These are phyloP conservation scores for Pristionchus arcanus DNA, from an alignment of 2,888 invertebrate genomes.

Conservation along the genomic window DNA sequence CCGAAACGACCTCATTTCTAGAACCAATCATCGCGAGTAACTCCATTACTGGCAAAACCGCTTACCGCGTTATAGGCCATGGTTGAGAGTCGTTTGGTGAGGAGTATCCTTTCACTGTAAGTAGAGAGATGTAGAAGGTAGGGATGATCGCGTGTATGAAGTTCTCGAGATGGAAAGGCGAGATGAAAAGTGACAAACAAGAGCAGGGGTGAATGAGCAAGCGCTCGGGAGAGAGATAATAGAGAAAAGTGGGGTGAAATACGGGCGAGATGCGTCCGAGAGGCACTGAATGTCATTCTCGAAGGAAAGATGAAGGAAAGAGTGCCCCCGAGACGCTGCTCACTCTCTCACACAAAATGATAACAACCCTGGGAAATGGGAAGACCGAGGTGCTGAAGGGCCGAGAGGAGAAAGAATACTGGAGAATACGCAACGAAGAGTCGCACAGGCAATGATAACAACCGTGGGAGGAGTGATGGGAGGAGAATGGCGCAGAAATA, in stretches of 20 bases:
- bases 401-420: not conserved
- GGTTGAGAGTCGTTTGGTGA: conserved; percentile 18
- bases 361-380: conserved; percentile 9
- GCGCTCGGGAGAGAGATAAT: not conserved
- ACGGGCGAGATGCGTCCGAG: conserved; percentile 1
- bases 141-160: conserved; percentile 21
- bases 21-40: too few relatives aligned
- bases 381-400: not conserved
- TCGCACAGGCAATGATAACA: not conserved
- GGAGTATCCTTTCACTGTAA: conserved; percentile 27
- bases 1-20: too few relatives aligned
- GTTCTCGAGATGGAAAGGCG: conserved; percentile 7
- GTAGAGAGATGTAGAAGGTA: not conserved
- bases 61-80: conserved; percentile 48
- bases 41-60: not conserved
- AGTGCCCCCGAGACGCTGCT: not conserved
- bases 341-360: conserved; percentile 32
- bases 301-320: not conserved
- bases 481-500: not conserved
- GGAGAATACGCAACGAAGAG: not conserved
- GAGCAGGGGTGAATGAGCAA: not conserved
- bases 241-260: conserved; percentile 12
- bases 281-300: not conserved
- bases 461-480: not conserved
- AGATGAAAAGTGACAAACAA: conserved; percentile 20